A percentile compares a stretch with the other conserved stretches of the same genome.
Evolutionary conservation across 2,797 vertebrate species (phyloP).

Genomic region (Sphenodon punctatus): DNA sequence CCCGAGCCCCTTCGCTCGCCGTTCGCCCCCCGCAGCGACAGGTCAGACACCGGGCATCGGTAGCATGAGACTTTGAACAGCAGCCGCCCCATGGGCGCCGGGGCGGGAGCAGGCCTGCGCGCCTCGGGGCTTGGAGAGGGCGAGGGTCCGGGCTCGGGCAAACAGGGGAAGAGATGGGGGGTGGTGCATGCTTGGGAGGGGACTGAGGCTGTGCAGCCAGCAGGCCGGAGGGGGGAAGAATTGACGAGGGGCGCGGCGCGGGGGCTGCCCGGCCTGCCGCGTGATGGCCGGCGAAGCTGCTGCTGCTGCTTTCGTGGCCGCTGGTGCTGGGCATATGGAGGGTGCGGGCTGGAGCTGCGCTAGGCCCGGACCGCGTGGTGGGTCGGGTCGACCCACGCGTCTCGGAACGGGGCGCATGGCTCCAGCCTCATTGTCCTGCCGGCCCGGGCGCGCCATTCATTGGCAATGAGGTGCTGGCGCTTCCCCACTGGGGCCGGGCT

Average conservation of each 20-base stretch:
- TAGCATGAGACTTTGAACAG: neutral
- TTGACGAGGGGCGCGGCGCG: no score
- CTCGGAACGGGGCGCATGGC: conserved; percentile 61
- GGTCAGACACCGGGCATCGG: neutral
- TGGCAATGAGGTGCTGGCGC: conserved; percentile 15
- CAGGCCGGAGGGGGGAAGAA: no score
- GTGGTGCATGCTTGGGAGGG: no score
- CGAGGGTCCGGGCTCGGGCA: neutral
- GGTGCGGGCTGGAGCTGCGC: conserved; percentile 30
- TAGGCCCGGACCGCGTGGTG: conserved; percentile 32
- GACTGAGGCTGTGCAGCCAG: no score
- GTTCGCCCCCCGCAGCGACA: conserved; percentile 21
- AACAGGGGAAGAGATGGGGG: neutral
- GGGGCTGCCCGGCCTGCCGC: neutral
- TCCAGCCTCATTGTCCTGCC: conserved; percentile 50
- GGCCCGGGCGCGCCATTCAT: conserved; percentile 46
- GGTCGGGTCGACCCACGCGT: conserved; percentile 64
- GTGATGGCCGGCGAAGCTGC: neutral
- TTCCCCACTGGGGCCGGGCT: neutral
- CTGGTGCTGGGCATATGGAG: conserved; percentile 22
- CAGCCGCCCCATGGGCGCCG: neutral
- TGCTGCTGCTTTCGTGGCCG: conserved; percentile 12
- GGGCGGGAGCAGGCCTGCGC: conserved; percentile 23
- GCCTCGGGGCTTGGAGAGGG: neutral
- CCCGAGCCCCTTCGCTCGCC: conserved; percentile 67